Evolutionary conservation across 1,140 invertebrate genomes (phyloP), one percentile per base, ranked within the genome.

Genomic region (Saccostrea echinata): DNA sequence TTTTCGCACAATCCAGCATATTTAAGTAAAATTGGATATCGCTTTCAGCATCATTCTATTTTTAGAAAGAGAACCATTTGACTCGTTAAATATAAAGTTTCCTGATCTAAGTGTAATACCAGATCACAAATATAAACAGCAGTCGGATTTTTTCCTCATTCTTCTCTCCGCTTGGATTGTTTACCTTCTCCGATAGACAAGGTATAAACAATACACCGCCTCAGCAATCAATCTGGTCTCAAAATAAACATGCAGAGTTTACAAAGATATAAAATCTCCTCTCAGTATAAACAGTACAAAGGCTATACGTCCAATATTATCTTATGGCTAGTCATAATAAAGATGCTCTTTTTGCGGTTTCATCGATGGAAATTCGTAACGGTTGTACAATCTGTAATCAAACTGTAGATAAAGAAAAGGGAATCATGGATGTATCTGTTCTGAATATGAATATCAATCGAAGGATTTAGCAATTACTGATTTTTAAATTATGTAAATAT

Each of bases 271-370:
- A 30, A 30, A 30, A 76, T 76, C 27, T 30, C 13, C 68, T 30
- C 24, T 76, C 68, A 76, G 33, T 76, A 18, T 76, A 76, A 76
- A 76, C 68, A 76, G 24, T 33, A 30, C 27, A 76, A 35, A 30
- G 68, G 30, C 6, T 18, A 61, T 61, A 18, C 21, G 18, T n/a
- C n/a, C 55, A 21, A 61, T 61, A 21, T 21, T 61, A 61, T 61
- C n/a, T 61, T 2, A 61, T 6, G 55, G 21, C 55, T 18, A n/a
- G 18, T 61, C 55, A 18, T 61, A 61, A 61, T 61, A 61, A 61
- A 61, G n/a, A 61, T n/a, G 55, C 4, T 21, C n/a, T 61, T 61
- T 6, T 18, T 61, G 16, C 4, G 55, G n/a, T 61, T 61, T 18
- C 13, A 21, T 18, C 43, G n/a, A 43, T 43, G 6, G 43, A 43